Evolutionary conservation across 2,888 invertebrate genomes (phyloP), one percentile per base, ranked within the genome.

Genomic region (Drepanosiphum platanoidis): DNA sequence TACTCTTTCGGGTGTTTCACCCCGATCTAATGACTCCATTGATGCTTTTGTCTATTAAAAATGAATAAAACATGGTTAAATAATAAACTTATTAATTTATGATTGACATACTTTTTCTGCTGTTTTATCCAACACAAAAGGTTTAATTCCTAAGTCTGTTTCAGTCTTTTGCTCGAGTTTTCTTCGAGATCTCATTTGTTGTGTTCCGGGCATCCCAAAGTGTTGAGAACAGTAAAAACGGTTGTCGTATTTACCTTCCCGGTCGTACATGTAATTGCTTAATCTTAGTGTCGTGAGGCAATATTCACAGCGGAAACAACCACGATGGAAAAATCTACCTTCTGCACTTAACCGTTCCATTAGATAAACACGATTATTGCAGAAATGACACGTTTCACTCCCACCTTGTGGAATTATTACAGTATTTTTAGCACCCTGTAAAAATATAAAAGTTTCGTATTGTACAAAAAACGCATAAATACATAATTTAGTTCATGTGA

Each of bases 261-360:
- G 91, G 89, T 95, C 94, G 88, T 93, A 94, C 70, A 93, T 92
- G 89, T 95, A 95, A 86, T 93, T 94, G 90, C 95, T 95, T 72
- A 97, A 93, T 74, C 97, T 92, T 72, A 98, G 92, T 86, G 94
- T 94, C 7, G 94, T 93, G 88, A 94, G 94, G 90, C 98, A 98
- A 89, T 96, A 96, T 90, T 97, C 95, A 91, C 98, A 98, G 87
- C 96, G 94, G 91, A 98, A 96, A 91, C 98, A 98, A 71, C 95
- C 94, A 86, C 97, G 93, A 90, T 98, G 98, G 90, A 98, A 93
- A 89, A 95, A 95, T 88, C 95, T 92, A 27, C 97, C 97, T 91
- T 96, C 96, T 4, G 97, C 96, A 72, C 93, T 94, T 87, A 97
- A 93, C 87, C 96, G 93, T 90, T 98, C 98, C 92, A 98, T 97